phyloP scores from a whole-genome alignment of 2,113 vertebrate genomes.

The Phaethornis superciliosus region DNA sequence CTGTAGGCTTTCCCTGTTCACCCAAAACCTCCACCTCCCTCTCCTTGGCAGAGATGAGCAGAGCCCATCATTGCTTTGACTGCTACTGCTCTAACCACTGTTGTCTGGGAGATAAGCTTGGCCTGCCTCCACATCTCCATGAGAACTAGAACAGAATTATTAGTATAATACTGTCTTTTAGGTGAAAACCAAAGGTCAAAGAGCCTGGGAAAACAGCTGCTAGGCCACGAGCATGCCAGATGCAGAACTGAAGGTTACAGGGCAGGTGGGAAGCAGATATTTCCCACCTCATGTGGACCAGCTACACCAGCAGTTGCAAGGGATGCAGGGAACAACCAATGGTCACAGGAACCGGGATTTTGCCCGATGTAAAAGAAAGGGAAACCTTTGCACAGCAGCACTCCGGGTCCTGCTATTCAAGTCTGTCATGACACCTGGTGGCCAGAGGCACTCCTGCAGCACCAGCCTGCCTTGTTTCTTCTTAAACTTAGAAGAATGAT shows the following conservation, averaged over 20 bases:
- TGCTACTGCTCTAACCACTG: neutral
- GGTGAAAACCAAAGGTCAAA: neutral
- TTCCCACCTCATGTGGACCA: neutral
- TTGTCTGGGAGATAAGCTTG: neutral
- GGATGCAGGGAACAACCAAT: neutral
- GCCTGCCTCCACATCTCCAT: neutral
- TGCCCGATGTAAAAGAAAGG: neutral
- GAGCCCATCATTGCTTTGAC: neutral
- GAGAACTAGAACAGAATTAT: neutral
- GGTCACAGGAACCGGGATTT: neutral
- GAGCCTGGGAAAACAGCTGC: neutral
- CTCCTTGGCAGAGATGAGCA: neutral
- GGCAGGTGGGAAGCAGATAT: neutral
- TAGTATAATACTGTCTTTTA: neutral
- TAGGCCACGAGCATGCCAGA: neutral
- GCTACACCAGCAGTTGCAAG: neutral
- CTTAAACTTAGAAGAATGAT: neutral
- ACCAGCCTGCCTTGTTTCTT: neutral
- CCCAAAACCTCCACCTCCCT: neutral
- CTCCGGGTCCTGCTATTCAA: neutral
- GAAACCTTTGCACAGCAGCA: neutral
- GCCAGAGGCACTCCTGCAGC: conserved; percentile 21
- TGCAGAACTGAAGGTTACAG: neutral
- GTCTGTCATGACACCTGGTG: conserved; percentile 42
- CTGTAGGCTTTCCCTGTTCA: neutral